phyloP scores from a whole-genome alignment of 2,888 invertebrate species.

The Matsumyia berberina region DNA sequence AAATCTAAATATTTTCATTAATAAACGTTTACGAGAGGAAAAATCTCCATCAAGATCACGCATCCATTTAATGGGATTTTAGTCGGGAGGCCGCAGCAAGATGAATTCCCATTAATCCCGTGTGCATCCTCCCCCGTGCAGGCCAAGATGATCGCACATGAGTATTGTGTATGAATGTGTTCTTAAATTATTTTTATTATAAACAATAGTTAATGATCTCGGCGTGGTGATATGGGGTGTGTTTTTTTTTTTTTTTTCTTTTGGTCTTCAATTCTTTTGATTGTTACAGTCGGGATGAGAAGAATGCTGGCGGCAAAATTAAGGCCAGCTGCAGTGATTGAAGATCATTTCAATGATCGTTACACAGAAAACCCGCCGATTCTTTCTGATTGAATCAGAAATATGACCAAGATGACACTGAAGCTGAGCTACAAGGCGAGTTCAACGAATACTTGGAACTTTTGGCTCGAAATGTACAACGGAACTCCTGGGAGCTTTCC shows the following conservation, averaged over 20 bases:
- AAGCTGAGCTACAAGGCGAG: no score
- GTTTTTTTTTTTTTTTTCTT: constrained; percentile 15
- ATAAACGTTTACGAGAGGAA: constrained; percentile 59
- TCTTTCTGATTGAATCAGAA: no score
- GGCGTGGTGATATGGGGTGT: constrained; percentile 49
- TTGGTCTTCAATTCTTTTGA: background rate
- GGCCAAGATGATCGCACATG: constrained; percentile 10
- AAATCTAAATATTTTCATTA: constrained; percentile 74
- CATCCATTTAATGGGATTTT: constrained; percentile 61
- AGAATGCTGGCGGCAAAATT: background rate
- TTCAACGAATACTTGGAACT: no score
- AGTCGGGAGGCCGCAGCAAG: constrained; percentile 50
- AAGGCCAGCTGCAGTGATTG: no score
- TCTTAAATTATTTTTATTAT: constrained; percentile 71
- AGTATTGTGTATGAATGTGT: constrained; percentile 11
- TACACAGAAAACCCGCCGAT: no score
- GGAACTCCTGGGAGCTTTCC: no score
- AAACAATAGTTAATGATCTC: constrained; percentile 71
- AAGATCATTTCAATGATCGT: no score
- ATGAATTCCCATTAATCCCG: constrained; percentile 51
- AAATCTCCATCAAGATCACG: constrained; percentile 67
- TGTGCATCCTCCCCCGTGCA: constrained; percentile 42
- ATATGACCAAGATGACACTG: no score
- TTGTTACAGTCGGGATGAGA: constrained; percentile 17
- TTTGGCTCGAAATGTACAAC: no score